Percentiles rank a stretch among this genome's conserved stretches.
Conservation (phyloP, 2,113 vertebrate genomes). For the Pica pica region DNA sequence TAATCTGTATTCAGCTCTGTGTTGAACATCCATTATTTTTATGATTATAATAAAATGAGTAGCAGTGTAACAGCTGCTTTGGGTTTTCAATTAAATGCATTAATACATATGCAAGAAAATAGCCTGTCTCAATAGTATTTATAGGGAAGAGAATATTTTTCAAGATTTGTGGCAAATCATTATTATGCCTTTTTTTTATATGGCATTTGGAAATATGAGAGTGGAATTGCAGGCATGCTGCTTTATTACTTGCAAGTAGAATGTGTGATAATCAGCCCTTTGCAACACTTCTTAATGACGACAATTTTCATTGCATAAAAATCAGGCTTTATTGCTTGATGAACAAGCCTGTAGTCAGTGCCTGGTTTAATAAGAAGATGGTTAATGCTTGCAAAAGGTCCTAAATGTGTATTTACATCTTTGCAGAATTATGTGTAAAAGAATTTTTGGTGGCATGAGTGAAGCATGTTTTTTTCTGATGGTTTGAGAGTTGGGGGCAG, state of each 20-base stretch:
- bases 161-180: background rate
- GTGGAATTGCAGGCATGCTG: background rate
- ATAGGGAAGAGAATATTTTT: constrained; percentile 17
- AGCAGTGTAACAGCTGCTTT: constrained; percentile 21
- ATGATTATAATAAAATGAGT: constrained; percentile 35
- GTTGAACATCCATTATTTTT: constrained; percentile 47
- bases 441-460: background rate
- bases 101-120: constrained; percentile 32
- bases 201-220: background rate
- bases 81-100: constrained; percentile 53
- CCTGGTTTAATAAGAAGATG: background rate
- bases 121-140: constrained; percentile 22
- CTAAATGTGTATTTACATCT: background rate
- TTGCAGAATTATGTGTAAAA: background rate
- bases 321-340: background rate
- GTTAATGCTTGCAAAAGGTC: background rate
- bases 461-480: background rate
- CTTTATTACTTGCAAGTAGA: constrained; percentile 35
- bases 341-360: background rate
- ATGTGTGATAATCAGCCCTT: background rate
- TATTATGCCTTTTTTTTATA: background rate
- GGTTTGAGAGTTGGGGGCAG: background rate
- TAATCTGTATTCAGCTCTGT: constrained; percentile 32
- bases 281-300: background rate
- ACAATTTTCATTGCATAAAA: background rate